Evolutionary conservation across 2,888 invertebrate genomes (phyloP).

Genomic region (Drosophila lutescens): DNA sequence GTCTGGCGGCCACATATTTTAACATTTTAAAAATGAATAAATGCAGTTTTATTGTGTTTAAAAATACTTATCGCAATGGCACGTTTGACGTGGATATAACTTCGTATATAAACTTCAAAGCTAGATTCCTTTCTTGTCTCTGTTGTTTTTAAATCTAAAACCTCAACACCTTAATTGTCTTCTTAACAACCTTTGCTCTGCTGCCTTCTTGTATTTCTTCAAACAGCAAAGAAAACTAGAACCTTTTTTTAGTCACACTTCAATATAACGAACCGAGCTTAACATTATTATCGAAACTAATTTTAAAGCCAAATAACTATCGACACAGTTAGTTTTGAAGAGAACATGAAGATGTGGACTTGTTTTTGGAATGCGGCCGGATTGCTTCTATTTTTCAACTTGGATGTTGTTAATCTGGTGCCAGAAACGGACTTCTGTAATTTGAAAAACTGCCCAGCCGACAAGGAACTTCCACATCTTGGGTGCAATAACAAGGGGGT

Average conservation of each 20-base stretch:
- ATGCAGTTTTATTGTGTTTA: no score
- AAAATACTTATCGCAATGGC: no score
- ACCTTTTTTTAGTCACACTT: conserved; percentile 1
- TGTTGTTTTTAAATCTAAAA: no score
- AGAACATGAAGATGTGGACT: conserved; percentile 1
- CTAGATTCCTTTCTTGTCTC: no score
- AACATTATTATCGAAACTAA: not conserved
- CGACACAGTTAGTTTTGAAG: not conserved
- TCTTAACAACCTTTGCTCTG: no score
- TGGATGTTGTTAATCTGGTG: not conserved
- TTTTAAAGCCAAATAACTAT: not conserved
- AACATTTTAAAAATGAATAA: no score
- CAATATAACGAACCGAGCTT: not conserved
- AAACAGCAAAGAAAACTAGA: no score
- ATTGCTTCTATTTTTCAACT: not conserved
- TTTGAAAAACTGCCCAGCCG: not conserved
- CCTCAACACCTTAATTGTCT: no score
- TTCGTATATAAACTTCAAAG: no score
- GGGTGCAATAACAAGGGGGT: conserved; percentile 1
- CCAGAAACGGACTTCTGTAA: not conserved
- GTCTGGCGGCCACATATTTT: no score
- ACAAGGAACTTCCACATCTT: not conserved
- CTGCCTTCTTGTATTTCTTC: no score
- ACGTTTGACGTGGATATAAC: no score
- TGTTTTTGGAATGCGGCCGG: not conserved